Conservation (phyloP, 2,797 vertebrate species). For the Phylloscopus collybita region DNA sequence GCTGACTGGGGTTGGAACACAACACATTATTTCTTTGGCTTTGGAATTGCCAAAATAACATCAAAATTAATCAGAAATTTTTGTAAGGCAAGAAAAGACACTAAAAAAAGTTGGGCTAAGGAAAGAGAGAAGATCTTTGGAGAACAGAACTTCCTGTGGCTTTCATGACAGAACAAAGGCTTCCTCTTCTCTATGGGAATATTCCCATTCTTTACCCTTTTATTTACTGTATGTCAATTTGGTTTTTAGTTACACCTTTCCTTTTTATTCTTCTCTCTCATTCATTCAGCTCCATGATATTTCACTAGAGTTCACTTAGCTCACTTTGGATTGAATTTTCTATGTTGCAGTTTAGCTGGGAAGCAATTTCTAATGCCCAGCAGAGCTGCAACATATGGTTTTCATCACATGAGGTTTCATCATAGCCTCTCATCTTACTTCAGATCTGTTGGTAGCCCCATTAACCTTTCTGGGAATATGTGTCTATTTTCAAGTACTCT, state of each 20-base stretch:
- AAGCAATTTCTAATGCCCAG: neutral
- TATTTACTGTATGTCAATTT: neutral
- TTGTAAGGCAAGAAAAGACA: neutral
- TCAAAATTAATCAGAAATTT: neutral
- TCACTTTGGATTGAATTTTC: neutral
- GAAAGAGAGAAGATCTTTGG: neutral
- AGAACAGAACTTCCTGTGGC: neutral
- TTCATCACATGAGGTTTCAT: neutral
- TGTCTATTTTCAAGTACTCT: neutral
- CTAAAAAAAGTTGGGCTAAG: neutral
- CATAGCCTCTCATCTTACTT: neutral
- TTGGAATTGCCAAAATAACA: neutral
- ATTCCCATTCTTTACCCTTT: neutral
- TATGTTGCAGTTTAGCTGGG: neutral
- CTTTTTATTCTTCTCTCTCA: neutral
- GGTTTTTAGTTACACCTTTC: neutral
- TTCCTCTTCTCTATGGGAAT: neutral
- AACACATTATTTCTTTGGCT: neutral
- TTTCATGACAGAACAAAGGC: neutral
- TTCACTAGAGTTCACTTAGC: neutral
- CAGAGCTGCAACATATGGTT: neutral
- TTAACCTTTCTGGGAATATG: neutral
- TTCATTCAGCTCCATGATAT: neutral
- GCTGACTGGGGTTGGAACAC: neutral
- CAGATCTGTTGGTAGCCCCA: neutral